These are phyloP conservation scores for Grapholita molesta DNA, from an alignment of 1,140 invertebrate species.

Conservation along the genomic window DNA sequence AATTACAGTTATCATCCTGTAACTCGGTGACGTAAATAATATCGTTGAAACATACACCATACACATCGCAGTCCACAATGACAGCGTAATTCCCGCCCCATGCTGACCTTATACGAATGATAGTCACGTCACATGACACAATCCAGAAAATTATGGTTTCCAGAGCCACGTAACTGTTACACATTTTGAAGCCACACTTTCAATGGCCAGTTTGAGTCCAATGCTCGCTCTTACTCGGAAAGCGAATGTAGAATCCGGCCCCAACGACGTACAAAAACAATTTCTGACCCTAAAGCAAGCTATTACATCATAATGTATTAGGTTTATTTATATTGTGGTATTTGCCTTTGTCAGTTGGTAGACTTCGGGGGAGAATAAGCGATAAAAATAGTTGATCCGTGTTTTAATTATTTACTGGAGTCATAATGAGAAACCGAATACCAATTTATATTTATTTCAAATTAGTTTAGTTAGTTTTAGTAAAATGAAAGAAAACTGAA, in stretches of 20 bases:
- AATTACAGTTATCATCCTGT: neutral
- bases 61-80: conserved; percentile 5
- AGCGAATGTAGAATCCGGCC: neutral
- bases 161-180: too few relatives aligned
- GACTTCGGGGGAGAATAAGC: neutral
- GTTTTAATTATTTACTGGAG: neutral
- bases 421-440: neutral
- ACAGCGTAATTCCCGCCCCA: neutral
- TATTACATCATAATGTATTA: conserved; percentile 2
- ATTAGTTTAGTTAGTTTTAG: too few relatives aligned
- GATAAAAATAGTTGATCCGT: neutral
- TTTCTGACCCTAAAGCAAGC: neutral
- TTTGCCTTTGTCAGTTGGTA: neutral
- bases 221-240: neutral
- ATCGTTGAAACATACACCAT: neutral
- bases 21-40: neutral
- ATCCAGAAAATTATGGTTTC: too few relatives aligned
- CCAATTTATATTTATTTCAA: neutral
- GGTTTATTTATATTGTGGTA: neutral
- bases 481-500: too few relatives aligned
- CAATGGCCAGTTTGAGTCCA: neutral
- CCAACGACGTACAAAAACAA: neutral
- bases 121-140: too few relatives aligned
- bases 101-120: neutral
- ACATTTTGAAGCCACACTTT: too few relatives aligned